Evolutionary conservation across 2,888 invertebrate genomes (phyloP), one percentile per base, ranked within the genome.

Genomic region (Eupithecia subfuscata): DNA sequence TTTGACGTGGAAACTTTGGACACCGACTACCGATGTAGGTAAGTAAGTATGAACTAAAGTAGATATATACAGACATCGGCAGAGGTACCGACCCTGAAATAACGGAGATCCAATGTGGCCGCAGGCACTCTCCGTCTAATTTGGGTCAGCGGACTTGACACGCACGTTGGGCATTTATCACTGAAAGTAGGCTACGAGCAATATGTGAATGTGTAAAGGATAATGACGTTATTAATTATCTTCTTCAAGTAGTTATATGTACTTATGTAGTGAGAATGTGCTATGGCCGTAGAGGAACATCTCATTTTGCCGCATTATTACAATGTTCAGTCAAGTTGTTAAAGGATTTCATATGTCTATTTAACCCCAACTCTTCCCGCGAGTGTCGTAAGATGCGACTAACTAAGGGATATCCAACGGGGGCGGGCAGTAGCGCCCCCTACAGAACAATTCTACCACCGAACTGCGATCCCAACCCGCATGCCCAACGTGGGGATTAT

Each of bases 1-100:
- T 70, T 75, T 76, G 72, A 70, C 70, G 67, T 48, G n/a, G n/a
- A 69, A 67, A 63, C 40, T 74, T 70, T 68, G 67, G 22, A 12
- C 22, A 56, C 12, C 11, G 11, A 12, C n/a, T 56, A 25, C 22
- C 22, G 22, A 25, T 2, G 12, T 22, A 4, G 12, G 56, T 60
- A 14, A 25, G 5, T 60, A 60, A 25, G 52, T 56, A 45, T 45
- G 45, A 11, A 18, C 18, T n/a, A n/a, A 8, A 18, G n/a, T 8
- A 48, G 48, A n/a, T n/a, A 18, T 48, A 8, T 8, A 56, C 22
- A 12, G 22, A 60, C 25, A 12, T 25, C 60, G 60, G 60, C 22
- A 60, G 5, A 60, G 12, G 12, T 25, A 22, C 25, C 60, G 60
- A 25, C 34, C 56, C 73, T 64, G 63, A 73, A 75, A 70, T 70